Base-by-base conservation (phyloP, 1,140 invertebrate species). In the Dolichoris vasculosae region DNA sequence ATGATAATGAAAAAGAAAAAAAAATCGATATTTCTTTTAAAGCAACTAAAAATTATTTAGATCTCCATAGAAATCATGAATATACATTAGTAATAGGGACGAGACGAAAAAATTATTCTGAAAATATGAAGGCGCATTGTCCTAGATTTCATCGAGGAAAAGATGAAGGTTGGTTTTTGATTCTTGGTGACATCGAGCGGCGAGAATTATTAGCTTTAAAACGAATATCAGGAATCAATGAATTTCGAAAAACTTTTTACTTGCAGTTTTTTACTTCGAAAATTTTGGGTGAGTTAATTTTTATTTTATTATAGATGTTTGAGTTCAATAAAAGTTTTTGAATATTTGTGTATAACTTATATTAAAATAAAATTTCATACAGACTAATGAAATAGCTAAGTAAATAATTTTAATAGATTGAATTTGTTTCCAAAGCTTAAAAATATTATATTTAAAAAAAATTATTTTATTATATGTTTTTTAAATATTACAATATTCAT, bases 111-210 rank as follows among this genome's bases (percentile, higher is more conserved):
- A 95, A 94, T 86, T 88, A 88, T 20, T 90, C 88, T 6, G 89
- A 88, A 48, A 92, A 92, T 82, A 91, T 94, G 85, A 94, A 95
- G 91, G 97, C 97, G 20, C 94, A 97, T 87, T 96, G 97, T 88
- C 97, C 97, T 11, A 95, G 95, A 87, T 99, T 98, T 93, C 96
- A 97, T 0, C 98, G 98, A 91, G 95, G 96, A 11, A 99, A 99
- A 93, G 97, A 98, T 88, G 98, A 99, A 92, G 97, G 97, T 73
- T 99, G 98, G 98, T 97, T 99, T 91, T 88, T 99, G 0, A 95
- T 98, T 0, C 92, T 99, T 1, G 98, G 98, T 17, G 95, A 95
- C 80, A 90, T 95, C 35, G 95, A 96, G 82, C 93, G 93, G 2
- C 94, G 93, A 59, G 97, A 99, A 90, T 93, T 99, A n/a, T 91